A percentile compares a stretch with the other conserved stretches of the same genome.
These are phyloP conservation scores for Megaleporinus macrocephalus DNA, from an alignment of 2,113 vertebrate species.

Conservation along the genomic window DNA sequence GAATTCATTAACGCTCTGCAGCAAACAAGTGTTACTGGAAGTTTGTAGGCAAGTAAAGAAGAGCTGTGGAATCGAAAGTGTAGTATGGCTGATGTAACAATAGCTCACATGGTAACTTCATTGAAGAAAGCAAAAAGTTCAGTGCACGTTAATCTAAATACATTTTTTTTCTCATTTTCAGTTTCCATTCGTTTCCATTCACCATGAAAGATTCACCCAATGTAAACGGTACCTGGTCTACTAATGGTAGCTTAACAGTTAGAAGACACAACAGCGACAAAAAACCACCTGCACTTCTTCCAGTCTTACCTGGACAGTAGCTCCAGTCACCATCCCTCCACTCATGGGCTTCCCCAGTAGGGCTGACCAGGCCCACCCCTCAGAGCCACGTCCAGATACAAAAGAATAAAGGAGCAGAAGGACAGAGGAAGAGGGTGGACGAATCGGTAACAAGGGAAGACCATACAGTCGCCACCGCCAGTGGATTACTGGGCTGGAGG, in stretches of 20 bases:
- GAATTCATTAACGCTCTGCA: neutral
- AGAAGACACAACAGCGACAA: neutral
- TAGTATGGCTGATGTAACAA: too few species aligned
- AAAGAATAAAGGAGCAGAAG: neutral
- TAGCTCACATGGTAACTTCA: too few species aligned
- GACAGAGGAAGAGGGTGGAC: conserved; percentile 20
- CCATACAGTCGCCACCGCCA: conserved; percentile 49
- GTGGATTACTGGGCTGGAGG: conserved; percentile 75
- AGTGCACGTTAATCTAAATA: neutral
- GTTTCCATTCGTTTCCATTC: too few species aligned
- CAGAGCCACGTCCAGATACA: neutral
- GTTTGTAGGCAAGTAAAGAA: neutral
- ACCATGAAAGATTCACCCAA: too few species aligned
- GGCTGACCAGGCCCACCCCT: conserved; percentile 54
- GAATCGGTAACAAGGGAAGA: conserved; percentile 27
- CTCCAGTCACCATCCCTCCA: conserved; percentile 67
- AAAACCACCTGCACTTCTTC: neutral
- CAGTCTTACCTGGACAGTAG: conserved; percentile 71
- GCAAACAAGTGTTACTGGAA: neutral
- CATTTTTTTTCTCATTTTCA: too few species aligned
- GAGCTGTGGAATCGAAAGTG: neutral
- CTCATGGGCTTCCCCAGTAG: conserved; percentile 63
- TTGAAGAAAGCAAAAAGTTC: too few species aligned
- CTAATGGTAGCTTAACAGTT: neutral
- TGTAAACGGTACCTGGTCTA: too few species aligned